phyloP scores from a whole-genome alignment of 2,888 invertebrate species.

The Venusia cambrica region DNA sequence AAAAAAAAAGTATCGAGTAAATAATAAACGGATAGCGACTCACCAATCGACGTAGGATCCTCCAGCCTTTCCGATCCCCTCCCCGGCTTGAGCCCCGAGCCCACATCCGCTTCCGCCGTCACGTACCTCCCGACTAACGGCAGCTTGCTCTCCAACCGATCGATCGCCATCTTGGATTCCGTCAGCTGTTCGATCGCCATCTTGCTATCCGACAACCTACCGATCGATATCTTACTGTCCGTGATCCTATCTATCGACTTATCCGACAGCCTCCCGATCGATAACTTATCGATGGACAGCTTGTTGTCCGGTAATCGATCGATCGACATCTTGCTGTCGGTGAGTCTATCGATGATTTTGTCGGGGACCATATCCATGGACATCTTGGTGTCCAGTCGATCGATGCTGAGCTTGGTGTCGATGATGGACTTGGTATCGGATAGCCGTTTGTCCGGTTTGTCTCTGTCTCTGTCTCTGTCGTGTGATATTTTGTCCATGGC shows the following conservation, averaged over 20 bases:
- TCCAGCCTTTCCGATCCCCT: constrained; percentile 59
- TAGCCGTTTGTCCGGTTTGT: constrained; percentile 39
- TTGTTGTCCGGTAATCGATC: constrained; percentile 29
- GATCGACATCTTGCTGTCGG: constrained; percentile 34
- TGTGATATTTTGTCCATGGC: constrained; percentile 41
- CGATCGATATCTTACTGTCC: constrained; percentile 26
- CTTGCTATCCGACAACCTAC: constrained; percentile 33
- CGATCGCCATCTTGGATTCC: constrained; percentile 26
- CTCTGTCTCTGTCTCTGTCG: constrained; percentile 39
- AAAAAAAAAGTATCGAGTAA: too few relatives aligned
- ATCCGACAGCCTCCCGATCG: constrained; percentile 29
- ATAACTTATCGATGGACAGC: constrained; percentile 30
- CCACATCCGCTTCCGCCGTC: constrained; percentile 69
- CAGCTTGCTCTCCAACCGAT: constrained; percentile 22
- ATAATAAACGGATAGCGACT: too few relatives aligned
- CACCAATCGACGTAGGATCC: constrained; percentile 59
- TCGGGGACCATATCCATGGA: too few relatives aligned
- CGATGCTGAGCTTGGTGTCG: constrained; percentile 27
- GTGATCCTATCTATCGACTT: constrained; percentile 30
- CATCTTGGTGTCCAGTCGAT: constrained; percentile 42
- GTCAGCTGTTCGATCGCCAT: constrained; percentile 38
- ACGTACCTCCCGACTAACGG: constrained; percentile 48
- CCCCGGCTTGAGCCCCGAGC: constrained; percentile 57
- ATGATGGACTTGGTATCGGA: constrained; percentile 40
- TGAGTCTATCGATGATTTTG: too few relatives aligned